Evolutionary conservation across 2,113 vertebrate species (phyloP).

Genomic region (Bostrychus sinensis): DNA sequence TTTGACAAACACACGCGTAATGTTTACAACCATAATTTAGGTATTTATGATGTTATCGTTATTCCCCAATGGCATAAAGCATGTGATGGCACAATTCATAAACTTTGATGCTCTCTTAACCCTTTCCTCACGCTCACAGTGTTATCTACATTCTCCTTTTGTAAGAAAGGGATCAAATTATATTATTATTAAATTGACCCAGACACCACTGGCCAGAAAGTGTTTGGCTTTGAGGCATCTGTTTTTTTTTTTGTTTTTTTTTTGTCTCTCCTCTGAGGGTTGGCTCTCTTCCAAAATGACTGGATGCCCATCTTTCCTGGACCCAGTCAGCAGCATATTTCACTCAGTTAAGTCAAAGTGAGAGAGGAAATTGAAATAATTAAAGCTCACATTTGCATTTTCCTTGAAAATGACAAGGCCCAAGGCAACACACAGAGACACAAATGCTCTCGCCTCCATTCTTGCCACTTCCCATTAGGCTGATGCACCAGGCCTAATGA

Average conservation of each 20-base stretch:
- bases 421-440: slow-evolving; percentile 44
- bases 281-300: slow-evolving; percentile 29
- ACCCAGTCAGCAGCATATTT: slow-evolving; percentile 51
- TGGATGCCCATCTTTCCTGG: slow-evolving; percentile 19
- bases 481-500: slow-evolving; percentile 49
- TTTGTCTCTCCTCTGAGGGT: slow-evolving; percentile 32
- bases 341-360: slow-evolving; percentile 18
- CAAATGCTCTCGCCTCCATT: slow-evolving; percentile 46
- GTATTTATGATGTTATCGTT: not conserved
- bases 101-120: not conserved
- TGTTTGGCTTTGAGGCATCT: slow-evolving; percentile 44
- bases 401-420: slow-evolving; percentile 59
- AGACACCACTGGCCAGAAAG: slow-evolving; percentile 25
- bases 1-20: slow-evolving; percentile 1
- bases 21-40: not conserved
- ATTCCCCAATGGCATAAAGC: not conserved
- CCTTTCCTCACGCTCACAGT: slow-evolving; percentile 41
- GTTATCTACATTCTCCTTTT: slow-evolving; percentile 22
- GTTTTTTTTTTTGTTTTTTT: slow-evolving; percentile 47
- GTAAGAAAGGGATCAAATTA: slow-evolving; percentile 27
- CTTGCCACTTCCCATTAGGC: slow-evolving; percentile 53
- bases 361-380: slow-evolving; percentile 59
- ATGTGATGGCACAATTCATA: not conserved
- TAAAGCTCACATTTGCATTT: slow-evolving; percentile 64
- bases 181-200: slow-evolving; percentile 50